Percentiles rank a stretch among this genome's conserved stretches.
These are phyloP conservation scores for Hypsopygia costalis DNA, from an alignment of 2,888 invertebrate genomes.

Conservation along the genomic window DNA sequence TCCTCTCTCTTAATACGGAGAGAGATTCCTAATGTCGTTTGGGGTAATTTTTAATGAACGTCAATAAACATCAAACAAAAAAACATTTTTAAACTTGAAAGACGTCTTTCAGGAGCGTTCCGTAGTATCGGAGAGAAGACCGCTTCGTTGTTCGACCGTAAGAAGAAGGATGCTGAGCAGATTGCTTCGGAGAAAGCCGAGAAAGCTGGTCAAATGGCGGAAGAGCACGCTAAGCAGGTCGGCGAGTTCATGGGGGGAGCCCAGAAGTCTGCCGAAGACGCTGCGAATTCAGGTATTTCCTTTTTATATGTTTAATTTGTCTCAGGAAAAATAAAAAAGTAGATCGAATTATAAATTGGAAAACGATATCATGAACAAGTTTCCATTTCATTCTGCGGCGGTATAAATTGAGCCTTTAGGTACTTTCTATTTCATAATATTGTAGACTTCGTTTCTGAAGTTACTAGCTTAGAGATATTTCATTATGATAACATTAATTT, in stretches of 20 bases:
- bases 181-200: slow-evolving; percentile 82
- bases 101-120: slow-evolving; percentile 78
- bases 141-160: slow-evolving; percentile 84
- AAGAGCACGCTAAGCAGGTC: slow-evolving; percentile 83
- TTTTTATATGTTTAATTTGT: too few species aligned
- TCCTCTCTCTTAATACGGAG: too few species aligned
- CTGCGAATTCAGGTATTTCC: slow-evolving; percentile 64
- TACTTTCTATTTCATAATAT: too few species aligned
- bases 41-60: background rate
- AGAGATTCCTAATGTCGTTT: background rate
- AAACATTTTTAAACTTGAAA: background rate
- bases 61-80: too few species aligned
- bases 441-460: too few species aligned
- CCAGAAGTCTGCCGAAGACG: slow-evolving; percentile 75
- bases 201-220: slow-evolving; percentile 81
- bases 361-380: too few species aligned
- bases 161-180: slow-evolving; percentile 86
- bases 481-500: too few species aligned
- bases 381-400: too few species aligned
- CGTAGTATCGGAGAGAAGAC: slow-evolving; percentile 87
- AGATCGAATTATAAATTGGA: too few species aligned
- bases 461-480: too few species aligned
- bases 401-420: too few species aligned
- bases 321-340: too few species aligned
- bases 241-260: slow-evolving; percentile 81